Base-by-base conservation (phyloP, 2,797 vertebrate genomes). In the Enteromius unitaeniatus region DNA sequence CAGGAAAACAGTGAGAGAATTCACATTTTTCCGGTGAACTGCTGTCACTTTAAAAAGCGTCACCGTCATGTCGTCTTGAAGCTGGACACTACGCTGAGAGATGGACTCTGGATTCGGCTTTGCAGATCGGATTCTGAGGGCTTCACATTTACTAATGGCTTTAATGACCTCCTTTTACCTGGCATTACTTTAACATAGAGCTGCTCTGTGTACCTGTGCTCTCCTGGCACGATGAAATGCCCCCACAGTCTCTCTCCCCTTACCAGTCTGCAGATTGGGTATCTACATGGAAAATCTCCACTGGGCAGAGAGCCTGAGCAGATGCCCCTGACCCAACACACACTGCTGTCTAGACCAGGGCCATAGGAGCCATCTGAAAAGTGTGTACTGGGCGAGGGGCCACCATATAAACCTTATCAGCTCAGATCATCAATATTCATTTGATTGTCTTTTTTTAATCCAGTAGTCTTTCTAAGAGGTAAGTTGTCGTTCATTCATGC, bases 201-300 rank as follows among this genome's bases (percentile, higher is more conserved):
- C 79, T 76, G 79, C 85, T 83, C 60, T 62, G 70, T 62, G 68
- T 40, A 84, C 87, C 78, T 87, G 31, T 55, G 72, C 53, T 80
- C 72, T 64, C 14, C 67, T 85, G 80, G 80, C 87, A 83, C 60
- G 49, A 14, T 23, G 21, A 78, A 76, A 85, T 75, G 89, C 85
- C 89, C 87, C 88, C 53, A 49, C 86, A 86, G 84, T 87, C 87
- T 91, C 85, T 89, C 84, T 93, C 91, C 78, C 87, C 89, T 93
- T 92, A 91, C 92, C 45, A 23, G 47, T 10, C 45, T 6, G 3
- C 69, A 78, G 89, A 89, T 94, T 88, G 87, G 62, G 85, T 93
- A 82, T 91, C 92, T 34, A 81, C 76, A 85, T 76, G 85, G 88
- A 87, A 91, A 82, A 84, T 60, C 78, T 81, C 62, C 13, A 55